phyloP scores from a whole-genome alignment of 1,140 invertebrate genomes.

The Zaprionus gabonicus region DNA sequence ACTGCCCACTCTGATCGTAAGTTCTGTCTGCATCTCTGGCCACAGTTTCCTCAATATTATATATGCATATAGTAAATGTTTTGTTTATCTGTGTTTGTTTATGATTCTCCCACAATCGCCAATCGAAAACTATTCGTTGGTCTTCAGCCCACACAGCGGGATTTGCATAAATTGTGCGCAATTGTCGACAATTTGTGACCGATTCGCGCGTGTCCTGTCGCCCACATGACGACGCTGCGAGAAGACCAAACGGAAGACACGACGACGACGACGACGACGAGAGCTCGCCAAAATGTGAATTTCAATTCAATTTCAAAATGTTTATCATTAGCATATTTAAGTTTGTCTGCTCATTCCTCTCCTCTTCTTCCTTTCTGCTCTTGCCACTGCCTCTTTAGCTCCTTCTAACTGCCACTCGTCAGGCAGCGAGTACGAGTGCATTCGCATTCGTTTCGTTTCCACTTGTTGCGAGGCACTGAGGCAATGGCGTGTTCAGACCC shows the following conservation, averaged over 20 bases:
- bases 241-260: constrained; percentile 4
- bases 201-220: constrained; percentile 25
- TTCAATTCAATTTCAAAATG: constrained; percentile 22
- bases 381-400: neutral
- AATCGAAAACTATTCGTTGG: neutral
- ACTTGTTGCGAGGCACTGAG: constrained; percentile 24
- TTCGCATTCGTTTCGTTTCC: constrained; percentile 47
- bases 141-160: constrained; percentile 18
- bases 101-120: constrained; percentile 1
- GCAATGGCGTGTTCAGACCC: constrained; percentile 13
- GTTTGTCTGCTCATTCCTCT: neutral
- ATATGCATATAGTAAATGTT: neutral
- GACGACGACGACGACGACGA: neutral
- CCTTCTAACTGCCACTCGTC: neutral
- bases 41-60: neutral
- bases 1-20: neutral
- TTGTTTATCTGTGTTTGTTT: neutral
- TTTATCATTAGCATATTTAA: constrained; percentile 64
- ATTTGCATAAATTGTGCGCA: constrained; percentile 36
- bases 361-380: neutral
- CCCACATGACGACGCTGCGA: constrained; percentile 14
- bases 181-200: constrained; percentile 25
- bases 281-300: constrained; percentile 15
- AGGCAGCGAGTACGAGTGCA: neutral
- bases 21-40: neutral